Percentiles rank a stretch among this genome's conserved stretches.
Evolutionary conservation across 2,113 vertebrate species (phyloP).

Genomic region (Gadus chalcogrammus): DNA sequence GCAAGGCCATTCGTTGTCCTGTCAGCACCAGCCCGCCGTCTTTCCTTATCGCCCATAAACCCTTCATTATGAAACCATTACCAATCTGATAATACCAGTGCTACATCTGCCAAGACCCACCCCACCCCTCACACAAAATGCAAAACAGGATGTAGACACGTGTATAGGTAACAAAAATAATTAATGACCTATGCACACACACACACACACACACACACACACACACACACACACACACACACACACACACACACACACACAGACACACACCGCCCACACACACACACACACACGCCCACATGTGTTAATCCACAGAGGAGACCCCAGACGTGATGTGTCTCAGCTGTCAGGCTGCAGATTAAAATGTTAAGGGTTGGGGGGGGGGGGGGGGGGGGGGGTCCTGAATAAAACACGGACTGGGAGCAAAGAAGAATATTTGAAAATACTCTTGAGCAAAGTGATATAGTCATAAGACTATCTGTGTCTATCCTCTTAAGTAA

Average conservation of each 20-base stretch:
- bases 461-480: no score
- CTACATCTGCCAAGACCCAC: conserved; percentile 16
- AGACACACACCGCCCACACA: not conserved
- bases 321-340: conserved; percentile 45
- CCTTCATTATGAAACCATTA: conserved; percentile 74
- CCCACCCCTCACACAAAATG: conserved; percentile 28
- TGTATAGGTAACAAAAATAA: conserved; percentile 25
- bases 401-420: conserved; percentile 38
- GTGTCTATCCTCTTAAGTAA: no score
- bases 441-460: no score
- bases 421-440: no score
- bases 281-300: no score
- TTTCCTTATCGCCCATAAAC: conserved; percentile 64
- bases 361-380: conserved; percentile 67
- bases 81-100: conserved; percentile 70
- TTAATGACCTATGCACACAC: conserved; percentile 32
- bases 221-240: not conserved
- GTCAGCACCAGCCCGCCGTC: conserved; percentile 32
- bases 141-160: conserved; percentile 10
- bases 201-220: conserved; percentile 6
- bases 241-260: not conserved
- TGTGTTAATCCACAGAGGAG: conserved; percentile 16
- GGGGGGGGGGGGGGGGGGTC: conserved; percentile 56
- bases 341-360: conserved; percentile 72
- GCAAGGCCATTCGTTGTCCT: conserved; percentile 52